Percentiles rank a stretch among this genome's conserved stretches.
These are phyloP conservation scores for Drosophila takahashii DNA, from an alignment of 1,140 invertebrate species.

Conservation along the genomic window DNA sequence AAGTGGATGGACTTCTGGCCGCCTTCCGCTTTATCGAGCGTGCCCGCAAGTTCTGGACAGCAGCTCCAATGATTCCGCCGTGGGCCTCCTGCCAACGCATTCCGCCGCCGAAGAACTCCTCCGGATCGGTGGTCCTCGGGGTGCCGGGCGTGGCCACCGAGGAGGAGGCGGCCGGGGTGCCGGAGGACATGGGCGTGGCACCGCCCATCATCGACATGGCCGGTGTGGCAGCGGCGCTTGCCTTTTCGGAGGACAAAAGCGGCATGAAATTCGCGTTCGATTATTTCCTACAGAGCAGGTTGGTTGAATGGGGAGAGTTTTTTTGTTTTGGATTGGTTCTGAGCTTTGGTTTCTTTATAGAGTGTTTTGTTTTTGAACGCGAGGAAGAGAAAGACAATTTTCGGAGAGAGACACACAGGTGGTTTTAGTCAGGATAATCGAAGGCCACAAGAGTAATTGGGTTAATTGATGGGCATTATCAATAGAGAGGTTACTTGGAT, in stretches of 20 bases:
- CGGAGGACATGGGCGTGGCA: conserved; percentile 51
- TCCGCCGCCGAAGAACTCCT: conserved; percentile 62
- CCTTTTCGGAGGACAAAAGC: conserved; percentile 84
- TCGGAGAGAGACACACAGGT: conserved; percentile 47
- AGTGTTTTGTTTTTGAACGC: conserved; percentile 29
- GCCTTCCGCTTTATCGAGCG: conserved; percentile 74
- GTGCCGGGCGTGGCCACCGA: conserved; percentile 49
- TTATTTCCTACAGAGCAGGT: conserved; percentile 76
- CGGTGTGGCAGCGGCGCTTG: conserved; percentile 60
- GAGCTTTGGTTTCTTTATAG: conserved; percentile 38
- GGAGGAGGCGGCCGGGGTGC: conserved; percentile 32
- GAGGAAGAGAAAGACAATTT: conserved; percentile 49
- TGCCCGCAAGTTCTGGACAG: conserved; percentile 76
- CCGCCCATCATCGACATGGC: conserved; percentile 56
- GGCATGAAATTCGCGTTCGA: conserved; percentile 84
- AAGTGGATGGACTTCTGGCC: conserved; percentile 30
- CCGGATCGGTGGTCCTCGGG: conserved; percentile 27
- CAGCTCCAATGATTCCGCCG: conserved; percentile 76
- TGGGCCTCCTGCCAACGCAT: conserved; percentile 80
- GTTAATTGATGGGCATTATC: conserved; percentile 35
- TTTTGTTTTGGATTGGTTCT: conserved; percentile 47
- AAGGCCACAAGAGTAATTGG: conserved; percentile 32
- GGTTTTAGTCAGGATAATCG: conserved; percentile 45
- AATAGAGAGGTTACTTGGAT: conserved; percentile 5
- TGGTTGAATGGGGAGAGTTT: conserved; percentile 54